phyloP scores from a whole-genome alignment of 2,113 vertebrate species.

The Nematolebias whitei region DNA sequence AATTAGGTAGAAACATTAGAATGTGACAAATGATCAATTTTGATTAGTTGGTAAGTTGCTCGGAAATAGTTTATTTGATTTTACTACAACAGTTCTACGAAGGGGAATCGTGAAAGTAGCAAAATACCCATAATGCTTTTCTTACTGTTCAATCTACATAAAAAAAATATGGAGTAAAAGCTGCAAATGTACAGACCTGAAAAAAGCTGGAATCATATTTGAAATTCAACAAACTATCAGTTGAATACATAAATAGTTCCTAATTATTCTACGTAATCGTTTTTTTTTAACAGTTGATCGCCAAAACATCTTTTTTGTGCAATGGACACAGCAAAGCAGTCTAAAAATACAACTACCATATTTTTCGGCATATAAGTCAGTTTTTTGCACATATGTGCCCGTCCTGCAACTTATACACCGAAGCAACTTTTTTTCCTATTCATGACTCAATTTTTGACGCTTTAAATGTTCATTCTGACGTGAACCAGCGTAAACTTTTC shows the following conservation, averaged over 20 bases:
- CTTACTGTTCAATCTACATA: not conserved
- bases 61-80: not conserved
- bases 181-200: not conserved
- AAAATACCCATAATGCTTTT: not conserved
- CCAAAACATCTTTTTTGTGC: not conserved
- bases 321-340: not conserved
- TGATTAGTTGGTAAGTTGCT: not conserved
- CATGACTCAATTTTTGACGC: no score
- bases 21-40: not conserved
- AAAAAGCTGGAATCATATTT: not conserved
- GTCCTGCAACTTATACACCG: no score
- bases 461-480: no score
- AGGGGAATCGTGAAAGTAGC: no score
- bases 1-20: constrained; percentile 12
- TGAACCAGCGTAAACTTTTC: no score
- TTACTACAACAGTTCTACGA: not conserved
- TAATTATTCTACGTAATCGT: not conserved
- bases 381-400: no score
- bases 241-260: not conserved
- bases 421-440: no score
- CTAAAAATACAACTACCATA: not conserved
- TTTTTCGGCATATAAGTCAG: no score
- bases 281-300: not conserved
- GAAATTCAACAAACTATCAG: not conserved
- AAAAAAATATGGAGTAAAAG: not conserved